phyloP scores from a whole-genome alignment of 2,888 invertebrate genomes.

The Lasioglossum vierecki region DNA sequence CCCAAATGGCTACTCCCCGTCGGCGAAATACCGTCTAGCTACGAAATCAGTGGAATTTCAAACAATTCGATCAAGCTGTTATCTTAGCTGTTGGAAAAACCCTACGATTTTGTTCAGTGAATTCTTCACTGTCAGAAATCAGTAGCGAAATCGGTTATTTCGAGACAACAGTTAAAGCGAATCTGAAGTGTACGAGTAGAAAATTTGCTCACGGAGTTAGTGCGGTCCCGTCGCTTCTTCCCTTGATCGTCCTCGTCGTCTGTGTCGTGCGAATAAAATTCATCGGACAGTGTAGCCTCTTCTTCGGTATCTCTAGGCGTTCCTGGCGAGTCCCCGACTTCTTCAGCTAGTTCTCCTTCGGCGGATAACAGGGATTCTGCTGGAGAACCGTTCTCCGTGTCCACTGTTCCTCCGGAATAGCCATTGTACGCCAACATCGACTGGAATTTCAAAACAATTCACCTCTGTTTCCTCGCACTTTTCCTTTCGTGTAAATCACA shows the following conservation, averaged over 20 bases:
- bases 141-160: background rate
- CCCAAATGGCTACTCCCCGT: constrained; percentile 74
- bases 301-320: constrained; percentile 84
- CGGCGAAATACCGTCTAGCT: constrained; percentile 76
- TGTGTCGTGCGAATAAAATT: constrained; percentile 91
- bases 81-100: too few species aligned
- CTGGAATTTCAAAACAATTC: constrained; percentile 63
- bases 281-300: constrained; percentile 88
- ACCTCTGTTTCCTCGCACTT: background rate
- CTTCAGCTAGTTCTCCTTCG: constrained; percentile 78
- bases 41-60: constrained; percentile 44
- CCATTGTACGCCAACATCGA: constrained; percentile 78
- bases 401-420: constrained; percentile 64
- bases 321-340: constrained; percentile 79
- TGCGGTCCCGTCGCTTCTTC: constrained; percentile 77
- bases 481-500: background rate
- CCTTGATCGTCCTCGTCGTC: constrained; percentile 88
- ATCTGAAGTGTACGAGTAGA: background rate
- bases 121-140: background rate
- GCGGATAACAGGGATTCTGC: constrained; percentile 79
- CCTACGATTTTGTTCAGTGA: background rate
- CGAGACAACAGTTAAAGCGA: too few species aligned
- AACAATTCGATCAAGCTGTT: background rate
- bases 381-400: constrained; percentile 78
- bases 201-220: constrained; percentile 71